Evolutionary conservation across 2,888 invertebrate genomes (phyloP).

Genomic region (Sycophila texana): DNA sequence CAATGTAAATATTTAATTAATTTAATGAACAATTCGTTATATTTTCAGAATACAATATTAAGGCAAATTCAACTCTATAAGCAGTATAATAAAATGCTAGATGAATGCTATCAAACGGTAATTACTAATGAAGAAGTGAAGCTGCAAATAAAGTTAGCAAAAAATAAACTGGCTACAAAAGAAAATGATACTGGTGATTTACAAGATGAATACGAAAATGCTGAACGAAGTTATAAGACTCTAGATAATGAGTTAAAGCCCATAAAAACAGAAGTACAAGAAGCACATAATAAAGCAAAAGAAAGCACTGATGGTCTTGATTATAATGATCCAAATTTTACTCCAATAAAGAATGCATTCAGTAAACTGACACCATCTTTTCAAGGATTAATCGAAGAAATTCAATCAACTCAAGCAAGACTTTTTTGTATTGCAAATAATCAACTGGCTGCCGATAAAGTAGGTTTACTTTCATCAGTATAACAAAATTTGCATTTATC

Average conservation of each 20-base stretch:
- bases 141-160: constrained; percentile 62
- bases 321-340: constrained; percentile 77
- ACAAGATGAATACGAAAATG: constrained; percentile 65
- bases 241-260: constrained; percentile 69
- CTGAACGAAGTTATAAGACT: constrained; percentile 69
- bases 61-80: constrained; percentile 67
- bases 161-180: constrained; percentile 60
- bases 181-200: constrained; percentile 71
- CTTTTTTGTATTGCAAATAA: constrained; percentile 81
- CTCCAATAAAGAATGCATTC: constrained; percentile 74
- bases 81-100: constrained; percentile 65
- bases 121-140: constrained; percentile 64
- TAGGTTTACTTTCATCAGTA: constrained; percentile 65
- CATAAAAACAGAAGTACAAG: constrained; percentile 76
- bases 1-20: neutral
- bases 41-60: constrained; percentile 61
- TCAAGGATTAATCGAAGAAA: constrained; percentile 77
- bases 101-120: constrained; percentile 66
- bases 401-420: constrained; percentile 80
- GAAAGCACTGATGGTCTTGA: constrained; percentile 78
- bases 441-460: constrained; percentile 79
- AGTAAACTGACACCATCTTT: constrained; percentile 77
- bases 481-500: too few relatives aligned
- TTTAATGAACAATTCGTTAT: constrained; percentile 1
- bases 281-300: constrained; percentile 78